These are phyloP conservation scores for Pangasius larnaudii DNA, from an alignment of 2,797 vertebrate species.

Conservation along the genomic window DNA sequence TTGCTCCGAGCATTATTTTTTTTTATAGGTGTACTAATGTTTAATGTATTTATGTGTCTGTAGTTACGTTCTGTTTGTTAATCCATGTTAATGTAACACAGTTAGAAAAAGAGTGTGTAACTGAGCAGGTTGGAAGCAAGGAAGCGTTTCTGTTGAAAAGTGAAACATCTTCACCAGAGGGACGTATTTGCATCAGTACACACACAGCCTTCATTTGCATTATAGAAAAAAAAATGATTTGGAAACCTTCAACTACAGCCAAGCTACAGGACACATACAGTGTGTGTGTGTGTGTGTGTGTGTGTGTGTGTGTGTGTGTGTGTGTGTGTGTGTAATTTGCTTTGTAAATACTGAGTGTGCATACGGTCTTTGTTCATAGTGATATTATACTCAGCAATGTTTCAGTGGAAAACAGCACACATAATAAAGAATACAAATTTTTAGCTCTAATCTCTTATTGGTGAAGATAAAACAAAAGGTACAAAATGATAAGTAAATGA, in stretches of 20 bases:
- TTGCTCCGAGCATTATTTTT: neutral
- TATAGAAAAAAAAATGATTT: constrained; percentile 14
- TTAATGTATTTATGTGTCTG: neutral
- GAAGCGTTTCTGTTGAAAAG: constrained; percentile 1
- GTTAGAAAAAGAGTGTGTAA: neutral
- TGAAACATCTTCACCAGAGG: neutral
- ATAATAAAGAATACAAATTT: neutral
- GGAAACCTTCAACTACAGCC: constrained; percentile 1
- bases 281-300: neutral
- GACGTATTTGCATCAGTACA: constrained; percentile 36
- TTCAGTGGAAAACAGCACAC: neutral
- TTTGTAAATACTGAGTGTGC: constrained; percentile 13
- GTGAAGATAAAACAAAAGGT: neutral
- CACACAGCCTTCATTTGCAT: constrained; percentile 33
- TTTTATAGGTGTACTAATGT: neutral
- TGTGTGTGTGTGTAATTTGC: constrained; percentile 9
- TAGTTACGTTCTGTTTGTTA: neutral
- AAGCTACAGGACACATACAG: neutral
- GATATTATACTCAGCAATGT: neutral
- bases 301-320: neutral
- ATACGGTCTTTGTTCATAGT: neutral
- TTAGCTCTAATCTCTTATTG: neutral
- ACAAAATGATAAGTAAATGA: neutral
- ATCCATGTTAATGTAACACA: neutral
- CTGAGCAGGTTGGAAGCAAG: neutral